Evolutionary conservation across 2,888 invertebrate genomes (phyloP), one percentile per base, ranked within the genome.

Genomic region (Philereme transversata): DNA sequence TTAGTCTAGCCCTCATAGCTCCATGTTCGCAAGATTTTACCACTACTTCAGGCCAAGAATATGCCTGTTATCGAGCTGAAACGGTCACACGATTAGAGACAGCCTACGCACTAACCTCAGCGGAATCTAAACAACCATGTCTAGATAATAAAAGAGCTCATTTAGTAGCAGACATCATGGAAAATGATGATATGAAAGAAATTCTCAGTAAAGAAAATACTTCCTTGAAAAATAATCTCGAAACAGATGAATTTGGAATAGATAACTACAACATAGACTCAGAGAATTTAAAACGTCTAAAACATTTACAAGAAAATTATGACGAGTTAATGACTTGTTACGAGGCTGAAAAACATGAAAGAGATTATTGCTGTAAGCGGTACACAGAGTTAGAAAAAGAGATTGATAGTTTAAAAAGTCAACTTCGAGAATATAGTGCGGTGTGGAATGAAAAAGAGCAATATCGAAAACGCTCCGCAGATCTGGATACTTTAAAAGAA

Each of bases 401-500:
- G 68, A 77, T 79, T 58, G 82, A 85, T 60, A 71, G 60, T 22
- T 70, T 91, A 47, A 81, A 79, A 70, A 66, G 62, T 60, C 83
- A 86, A 69, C 69, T 91, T 54, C 76, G 79, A 57, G 88, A 90
- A 68, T 91, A 90, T 61, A 86, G 83, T 73, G 68, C 77, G 44
- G 63, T 91, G 36, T 89, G 89, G 87, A 84, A 81, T 67, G 92
- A 92, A 77, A 91, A 86, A 77, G 92, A 90, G 65, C 82, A 85
- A 78, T 90, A 83, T 57, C 74, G 79, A 54, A 87, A 82, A 67
- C 82, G 91, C 4, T 90, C 91, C 4, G 75, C 75, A 55, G 86
- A 88, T 67, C 76, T 90, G 11, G 90, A 92, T 65, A 61, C 67
- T 33, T 75, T 92, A 58, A 90, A 88, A 74, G 86, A 90, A 68